Percentiles rank a stretch among this genome's conserved stretches.
Evolutionary conservation across 2,797 vertebrate species (phyloP).

Genomic region (Melopsittacus undulatus): DNA sequence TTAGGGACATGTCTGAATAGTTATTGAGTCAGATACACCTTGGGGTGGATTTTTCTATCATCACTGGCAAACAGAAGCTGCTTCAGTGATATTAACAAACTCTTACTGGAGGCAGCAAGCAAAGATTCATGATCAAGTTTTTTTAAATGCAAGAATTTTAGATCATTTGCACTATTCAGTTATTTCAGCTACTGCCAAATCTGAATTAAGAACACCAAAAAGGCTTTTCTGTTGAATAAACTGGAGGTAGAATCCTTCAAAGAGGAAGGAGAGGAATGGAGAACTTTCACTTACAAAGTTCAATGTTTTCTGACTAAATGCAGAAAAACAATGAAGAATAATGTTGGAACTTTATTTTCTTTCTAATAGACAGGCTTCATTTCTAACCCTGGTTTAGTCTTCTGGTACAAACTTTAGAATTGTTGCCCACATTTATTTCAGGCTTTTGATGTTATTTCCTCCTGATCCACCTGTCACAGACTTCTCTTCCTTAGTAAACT

Average conservation of each 20-base stretch:
- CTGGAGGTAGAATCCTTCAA: not conserved
- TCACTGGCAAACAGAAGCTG: not conserved
- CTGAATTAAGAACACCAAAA: not conserved
- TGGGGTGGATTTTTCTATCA: not conserved
- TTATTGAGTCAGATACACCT: not conserved
- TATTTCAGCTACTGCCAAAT: not conserved
- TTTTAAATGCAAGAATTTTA: not conserved
- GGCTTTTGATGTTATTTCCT: not conserved
- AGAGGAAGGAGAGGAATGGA: not conserved
- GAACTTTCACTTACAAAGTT: not conserved
- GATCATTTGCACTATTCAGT: not conserved
- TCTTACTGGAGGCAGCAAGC: not conserved
- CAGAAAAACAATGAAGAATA: not conserved
- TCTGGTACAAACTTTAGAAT: not conserved
- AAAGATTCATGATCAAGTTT: not conserved
- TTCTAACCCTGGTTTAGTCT: not conserved
- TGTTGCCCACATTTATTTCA: not conserved
- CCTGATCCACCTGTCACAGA: not conserved
- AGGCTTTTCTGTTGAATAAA: not conserved
- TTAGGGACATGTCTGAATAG: not conserved
- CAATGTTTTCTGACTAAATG: not conserved
- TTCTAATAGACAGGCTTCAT: not conserved
- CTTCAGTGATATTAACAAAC: not conserved
- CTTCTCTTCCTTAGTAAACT: not conserved
- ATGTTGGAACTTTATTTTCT: not conserved